Base-by-base conservation (phyloP, 2,888 invertebrate genomes). In the Troglohyphantes excavatus region DNA sequence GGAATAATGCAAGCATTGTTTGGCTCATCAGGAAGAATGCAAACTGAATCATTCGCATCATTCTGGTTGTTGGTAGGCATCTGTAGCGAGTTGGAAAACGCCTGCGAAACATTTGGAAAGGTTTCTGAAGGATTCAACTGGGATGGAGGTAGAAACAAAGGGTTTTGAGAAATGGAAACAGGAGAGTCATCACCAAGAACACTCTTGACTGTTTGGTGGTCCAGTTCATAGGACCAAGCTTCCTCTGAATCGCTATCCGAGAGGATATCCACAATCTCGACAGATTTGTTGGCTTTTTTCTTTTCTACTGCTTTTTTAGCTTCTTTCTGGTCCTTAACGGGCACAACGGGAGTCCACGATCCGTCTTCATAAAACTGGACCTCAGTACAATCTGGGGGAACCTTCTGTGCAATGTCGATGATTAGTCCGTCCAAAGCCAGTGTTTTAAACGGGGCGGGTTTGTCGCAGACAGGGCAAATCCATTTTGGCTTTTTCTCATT, bases 401-500 rank as follows among this genome's bases (percentile, higher is more conserved):
- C 93, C 63, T 91, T 88, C 92, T 92, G 92, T 26, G 93, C 92
- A 27, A 94, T 94, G 90, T 94, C 94, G 59, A 93, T 92, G 92
- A 94, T 94, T 72, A 94, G 92, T n/a, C 90, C 98, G 93, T 99
- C 99, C 91, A 99, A 97, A n/a, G 97, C 96, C 2, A 99, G 95
- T 93, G 96, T 96, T 93, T 98, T 97, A 93, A 98, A 99, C 0
- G 97, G 95, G 65, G 98, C 97, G 0, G 97, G 95, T 92, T 97
- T 97, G 94, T 98, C 98, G 94, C 99, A 99, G 23, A 99, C 98
- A 0, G 99, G 99, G 94, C 99, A 99, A 92, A 96, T 96, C 99
- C 99, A 99, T 0, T 98, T 98, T 1, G 99, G 98, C 93, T 98
- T 98, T 91, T 98, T 95, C 94, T 99, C 99, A 93, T 99, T 99